Conservation (phyloP, 2,113 vertebrate genomes). For the Prionailurus bengalensis region DNA sequence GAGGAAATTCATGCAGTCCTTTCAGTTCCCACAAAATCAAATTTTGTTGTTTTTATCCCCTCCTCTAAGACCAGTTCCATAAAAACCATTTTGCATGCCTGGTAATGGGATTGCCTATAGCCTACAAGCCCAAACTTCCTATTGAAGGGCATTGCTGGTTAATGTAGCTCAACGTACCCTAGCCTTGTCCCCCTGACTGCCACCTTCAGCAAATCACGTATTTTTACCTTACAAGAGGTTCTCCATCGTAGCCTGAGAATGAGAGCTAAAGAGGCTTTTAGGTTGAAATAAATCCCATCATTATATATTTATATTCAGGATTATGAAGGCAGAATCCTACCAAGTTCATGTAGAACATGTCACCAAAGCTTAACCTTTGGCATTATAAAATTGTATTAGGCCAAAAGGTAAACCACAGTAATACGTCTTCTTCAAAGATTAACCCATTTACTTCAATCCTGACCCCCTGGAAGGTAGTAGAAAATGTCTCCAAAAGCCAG, state of each 20-base stretch:
- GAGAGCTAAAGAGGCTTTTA: not conserved
- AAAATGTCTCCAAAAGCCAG: slow-evolving; percentile 51
- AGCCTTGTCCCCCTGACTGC: not conserved
- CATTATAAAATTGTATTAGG: slow-evolving; percentile 32
- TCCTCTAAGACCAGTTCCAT: slow-evolving; percentile 20
- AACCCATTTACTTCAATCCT: slow-evolving; percentile 46
- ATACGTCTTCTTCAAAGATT: not conserved
- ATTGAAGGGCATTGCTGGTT: slow-evolving; percentile 10
- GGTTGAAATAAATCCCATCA: slow-evolving; percentile 41
- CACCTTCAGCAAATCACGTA: slow-evolving; percentile 15
- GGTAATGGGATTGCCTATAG: not conserved
- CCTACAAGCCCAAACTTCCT: slow-evolving; percentile 53
- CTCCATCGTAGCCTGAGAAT: slow-evolving; percentile 33
- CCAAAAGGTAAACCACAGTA: slow-evolving; percentile 43
- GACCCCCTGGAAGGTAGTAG: slow-evolving; percentile 30
- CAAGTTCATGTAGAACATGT: slow-evolving; percentile 14
- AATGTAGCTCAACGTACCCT: not conserved
- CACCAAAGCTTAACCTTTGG: slow-evolving; percentile 20
- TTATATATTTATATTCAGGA: slow-evolving; percentile 51
- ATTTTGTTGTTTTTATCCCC: slow-evolving; percentile 17
- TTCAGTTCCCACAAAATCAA: slow-evolving; percentile 64
- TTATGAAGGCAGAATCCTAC: slow-evolving; percentile 51
- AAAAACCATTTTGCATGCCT: slow-evolving; percentile 37
- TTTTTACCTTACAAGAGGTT: slow-evolving; percentile 63
- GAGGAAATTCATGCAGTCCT: slow-evolving; percentile 64